A percentile compares a stretch with the other conserved stretches of the same genome.
phyloP scores from a whole-genome alignment of 2,888 invertebrate genomes.

The Globia sparganii region DNA sequence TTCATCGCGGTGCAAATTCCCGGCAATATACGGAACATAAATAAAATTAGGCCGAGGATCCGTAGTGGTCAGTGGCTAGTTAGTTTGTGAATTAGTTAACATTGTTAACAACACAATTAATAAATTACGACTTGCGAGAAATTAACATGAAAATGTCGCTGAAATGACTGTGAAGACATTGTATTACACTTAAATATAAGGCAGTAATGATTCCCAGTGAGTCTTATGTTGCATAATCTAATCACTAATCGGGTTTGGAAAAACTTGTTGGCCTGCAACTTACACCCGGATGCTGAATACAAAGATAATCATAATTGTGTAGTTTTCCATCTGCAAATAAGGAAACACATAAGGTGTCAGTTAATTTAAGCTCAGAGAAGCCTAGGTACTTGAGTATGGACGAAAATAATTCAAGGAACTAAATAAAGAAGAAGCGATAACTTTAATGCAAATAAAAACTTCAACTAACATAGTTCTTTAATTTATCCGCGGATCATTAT shows the following conservation, averaged over 20 bases:
- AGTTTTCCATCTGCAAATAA: background rate
- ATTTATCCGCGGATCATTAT: conserved; percentile 46
- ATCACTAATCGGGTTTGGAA: background rate
- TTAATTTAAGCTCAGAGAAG: background rate
- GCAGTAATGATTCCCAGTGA: background rate
- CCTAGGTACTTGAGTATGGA: background rate
- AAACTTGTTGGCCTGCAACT: background rate
- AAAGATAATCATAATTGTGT: background rate
- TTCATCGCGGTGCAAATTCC: conserved; percentile 32
- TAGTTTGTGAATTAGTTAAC: conserved; percentile 50
- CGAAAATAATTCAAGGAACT: background rate
- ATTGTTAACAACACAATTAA: conserved; percentile 37
- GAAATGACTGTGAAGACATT: background rate
- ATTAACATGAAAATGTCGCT: conserved; percentile 18
- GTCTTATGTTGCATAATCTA: background rate
- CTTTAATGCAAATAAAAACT: conserved; percentile 6
- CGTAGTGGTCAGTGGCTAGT: conserved; percentile 17
- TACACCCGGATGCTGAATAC: background rate
- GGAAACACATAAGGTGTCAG: background rate
- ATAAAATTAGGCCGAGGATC: conserved; percentile 49
- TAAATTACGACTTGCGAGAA: conserved; percentile 19
- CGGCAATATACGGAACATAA: conserved; percentile 40
- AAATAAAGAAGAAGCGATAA: background rate
- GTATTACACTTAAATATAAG: background rate
- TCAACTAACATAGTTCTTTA: conserved; percentile 15